Percentiles rank a stretch among this genome's conserved stretches.
phyloP scores from a whole-genome alignment of 2,113 vertebrate species.

The Chloropsis cyanopogon region DNA sequence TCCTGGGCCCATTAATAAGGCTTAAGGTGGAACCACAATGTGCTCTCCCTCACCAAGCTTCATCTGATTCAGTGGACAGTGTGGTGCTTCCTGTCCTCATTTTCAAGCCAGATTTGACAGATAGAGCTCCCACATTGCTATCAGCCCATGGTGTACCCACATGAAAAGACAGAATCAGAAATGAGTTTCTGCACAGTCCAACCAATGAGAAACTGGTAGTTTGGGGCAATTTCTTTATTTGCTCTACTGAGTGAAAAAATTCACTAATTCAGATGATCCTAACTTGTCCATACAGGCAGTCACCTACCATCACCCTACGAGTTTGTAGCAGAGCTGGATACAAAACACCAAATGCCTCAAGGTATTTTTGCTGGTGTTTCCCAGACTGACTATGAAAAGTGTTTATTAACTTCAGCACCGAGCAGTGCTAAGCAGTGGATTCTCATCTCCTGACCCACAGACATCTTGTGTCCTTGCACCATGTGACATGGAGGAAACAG shows the following conservation, averaged over 20 bases:
- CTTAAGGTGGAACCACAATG: background rate
- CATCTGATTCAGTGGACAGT: background rate
- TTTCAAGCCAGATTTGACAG: background rate
- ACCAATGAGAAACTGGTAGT: background rate
- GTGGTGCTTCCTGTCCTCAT: background rate
- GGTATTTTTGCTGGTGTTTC: background rate
- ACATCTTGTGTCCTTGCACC: background rate
- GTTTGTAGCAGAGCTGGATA: background rate
- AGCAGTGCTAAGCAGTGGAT: background rate
- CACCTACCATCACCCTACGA: accelerated
- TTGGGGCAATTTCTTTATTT: background rate
- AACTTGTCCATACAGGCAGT: background rate
- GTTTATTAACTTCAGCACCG: background rate
- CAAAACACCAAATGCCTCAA: background rate
- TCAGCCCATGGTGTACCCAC: no score
- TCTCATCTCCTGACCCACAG: background rate
- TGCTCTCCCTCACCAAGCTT: background rate
- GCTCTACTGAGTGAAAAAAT: background rate
- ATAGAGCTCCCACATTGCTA: background rate
- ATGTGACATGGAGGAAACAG: background rate
- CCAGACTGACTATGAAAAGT: background rate
- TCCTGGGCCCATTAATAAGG: background rate
- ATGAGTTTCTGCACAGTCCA: background rate
- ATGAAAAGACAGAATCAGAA: background rate
- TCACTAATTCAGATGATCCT: background rate